Percentiles rank a stretch among this genome's conserved stretches.
Conservation (phyloP, 2,888 invertebrate genomes). For the Endotricha flammealis region DNA sequence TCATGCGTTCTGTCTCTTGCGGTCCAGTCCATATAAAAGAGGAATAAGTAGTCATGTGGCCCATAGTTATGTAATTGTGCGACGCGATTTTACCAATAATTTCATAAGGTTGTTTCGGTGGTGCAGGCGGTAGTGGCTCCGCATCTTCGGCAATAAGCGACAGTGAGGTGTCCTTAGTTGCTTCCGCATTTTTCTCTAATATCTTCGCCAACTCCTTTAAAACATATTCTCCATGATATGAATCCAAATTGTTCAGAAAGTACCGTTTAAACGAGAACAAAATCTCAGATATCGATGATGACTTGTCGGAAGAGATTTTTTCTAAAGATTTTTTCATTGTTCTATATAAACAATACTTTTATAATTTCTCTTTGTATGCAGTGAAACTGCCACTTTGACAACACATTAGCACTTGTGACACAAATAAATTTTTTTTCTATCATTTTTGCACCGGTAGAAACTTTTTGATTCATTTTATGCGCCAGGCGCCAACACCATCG, state of each 20-base stretch:
- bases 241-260: conserved; percentile 80
- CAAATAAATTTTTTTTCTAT: too few relatives aligned
- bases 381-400: too few relatives aligned
- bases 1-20: too few relatives aligned
- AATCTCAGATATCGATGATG: conserved; percentile 30
- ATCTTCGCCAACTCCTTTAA: conserved; percentile 54
- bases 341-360: too few relatives aligned
- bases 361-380: background rate
- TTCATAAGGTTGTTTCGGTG: conserved; percentile 51
- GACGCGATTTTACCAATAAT: conserved; percentile 52
- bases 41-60: too few relatives aligned
- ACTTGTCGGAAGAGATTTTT: conserved; percentile 35
- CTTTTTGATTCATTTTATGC: too few relatives aligned
- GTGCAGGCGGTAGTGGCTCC: conserved; percentile 29
- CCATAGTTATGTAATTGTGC: too few relatives aligned
- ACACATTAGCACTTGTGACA: too few relatives aligned
- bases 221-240: conserved; percentile 75
- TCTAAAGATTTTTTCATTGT: conserved; percentile 33
- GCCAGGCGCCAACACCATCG: too few relatives aligned
- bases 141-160: conserved; percentile 47
- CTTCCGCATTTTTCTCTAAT: conserved; percentile 39
- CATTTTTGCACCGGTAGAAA: too few relatives aligned
- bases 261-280: conserved; percentile 69
- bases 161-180: conserved; percentile 34
- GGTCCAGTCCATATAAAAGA: too few relatives aligned